Base-by-base conservation (phyloP, 2,888 invertebrate species). In the Nymphalis polychloros region DNA sequence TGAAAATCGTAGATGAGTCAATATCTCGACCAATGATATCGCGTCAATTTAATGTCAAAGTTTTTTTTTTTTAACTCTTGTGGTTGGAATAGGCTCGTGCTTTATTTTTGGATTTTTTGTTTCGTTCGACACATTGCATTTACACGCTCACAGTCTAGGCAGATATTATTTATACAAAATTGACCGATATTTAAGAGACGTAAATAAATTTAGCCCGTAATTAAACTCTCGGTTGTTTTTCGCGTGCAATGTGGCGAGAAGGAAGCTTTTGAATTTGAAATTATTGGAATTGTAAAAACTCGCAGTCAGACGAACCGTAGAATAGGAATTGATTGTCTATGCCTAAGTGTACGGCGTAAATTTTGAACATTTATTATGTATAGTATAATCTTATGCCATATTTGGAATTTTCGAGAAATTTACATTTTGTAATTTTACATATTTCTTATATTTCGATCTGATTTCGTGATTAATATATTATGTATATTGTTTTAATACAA, bases 331-430 rank as follows among this genome's bases (percentile, higher is more conserved):
- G 77, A 77, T 55, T 68, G 60, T 68, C 52, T 73, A 70, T 59
- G 69, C 72, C 72, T 74, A 72, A 70, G 63, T 69, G 55, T 57
- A 71, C 67, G 72, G 73, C 69, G 64, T 74, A 73, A 71, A 49
- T 74, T 78, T 77, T 74, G 67, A 67, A 75, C 64, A 65, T 73
- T 75, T 78, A 71, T 31, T 74, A 72, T 68, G 68, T 69, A 59
- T 72, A 74, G 55, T 69, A 67, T 53, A 64, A 55, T 59, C 27
- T 57, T 63, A 73, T 63, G 72, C 76, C 75, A 74, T 73, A 74
- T 75, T 76, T 70, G 76, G 79, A 76, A 61, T 86, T 90, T 90
- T 88, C 76, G 86, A 88, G 81, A 84, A 81, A 85, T 87, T 86
- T 87, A 83, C 80, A 81, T 66, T 75, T 74, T 74, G 76, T 75